Evolutionary conservation across 2,797 vertebrate species (phyloP).

Genomic region (Triplophysa yarkandensis): DNA sequence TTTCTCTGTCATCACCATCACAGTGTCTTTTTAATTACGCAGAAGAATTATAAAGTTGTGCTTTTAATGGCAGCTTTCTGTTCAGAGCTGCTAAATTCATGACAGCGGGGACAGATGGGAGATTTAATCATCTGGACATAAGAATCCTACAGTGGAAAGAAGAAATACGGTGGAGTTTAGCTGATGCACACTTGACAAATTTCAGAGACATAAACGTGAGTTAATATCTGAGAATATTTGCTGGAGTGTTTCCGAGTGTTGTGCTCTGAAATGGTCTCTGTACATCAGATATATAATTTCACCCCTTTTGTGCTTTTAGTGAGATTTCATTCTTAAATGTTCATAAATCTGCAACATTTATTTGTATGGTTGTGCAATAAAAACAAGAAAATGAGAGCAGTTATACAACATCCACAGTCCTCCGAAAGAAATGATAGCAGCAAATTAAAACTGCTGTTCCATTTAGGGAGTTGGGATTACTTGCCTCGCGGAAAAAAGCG

Average conservation of each 20-base stretch:
- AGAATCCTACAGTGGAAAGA: slow-evolving; percentile 24
- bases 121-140: slow-evolving; percentile 46
- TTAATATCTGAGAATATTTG: neutral
- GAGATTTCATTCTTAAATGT: slow-evolving; percentile 2
- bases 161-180: slow-evolving; percentile 5
- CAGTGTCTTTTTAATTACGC: slow-evolving; percentile 29
- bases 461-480: slow-evolving; percentile 37
- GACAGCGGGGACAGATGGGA: slow-evolving; percentile 45
- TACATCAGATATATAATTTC: slow-evolving; percentile 9
- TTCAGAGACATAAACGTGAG: slow-evolving; percentile 10
- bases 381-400: slow-evolving; percentile 3
- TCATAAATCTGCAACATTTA: slow-evolving; percentile 6
- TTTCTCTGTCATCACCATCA: slow-evolving; percentile 24
- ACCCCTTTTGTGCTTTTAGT: neutral
- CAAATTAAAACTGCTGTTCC: slow-evolving; percentile 35
- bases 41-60: slow-evolving; percentile 42
- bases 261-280: slow-evolving; percentile 13
- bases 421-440: slow-evolving; percentile 33
- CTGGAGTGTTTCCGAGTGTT: slow-evolving; percentile 8
- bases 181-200: slow-evolving; percentile 21
- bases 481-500: slow-evolving; percentile 37
- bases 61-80: slow-evolving; percentile 42
- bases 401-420: slow-evolving; percentile 18
- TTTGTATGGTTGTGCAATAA: slow-evolving; percentile 6
- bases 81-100: slow-evolving; percentile 30